Base-by-base conservation (phyloP, 2,797 vertebrate species). In the Champsocephalus gunnari region DNA sequence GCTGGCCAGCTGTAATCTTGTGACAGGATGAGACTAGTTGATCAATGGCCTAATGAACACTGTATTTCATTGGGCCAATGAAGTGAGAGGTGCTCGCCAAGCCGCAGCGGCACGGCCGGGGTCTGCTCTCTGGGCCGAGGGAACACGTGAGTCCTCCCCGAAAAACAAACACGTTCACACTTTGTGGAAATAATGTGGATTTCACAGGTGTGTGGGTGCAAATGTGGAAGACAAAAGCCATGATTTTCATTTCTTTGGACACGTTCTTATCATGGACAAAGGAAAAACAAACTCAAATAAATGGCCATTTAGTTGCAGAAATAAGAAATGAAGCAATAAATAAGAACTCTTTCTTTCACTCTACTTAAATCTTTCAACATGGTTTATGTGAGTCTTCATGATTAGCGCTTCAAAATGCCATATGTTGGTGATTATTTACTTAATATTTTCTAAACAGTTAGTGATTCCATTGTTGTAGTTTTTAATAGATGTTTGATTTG, bases 31-130 rank as follows among this genome's bases (percentile, higher is more conserved):
- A 92, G 92, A 94, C 89, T 90, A 82, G 91, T 94, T 96, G 95
- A 95, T 95, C 95, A 95, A 96, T 96, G 94, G 93, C 87, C 92
- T 94, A 94, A 94, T 94, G 93, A 95, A 95, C 92, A 92, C 88
- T 92, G 91, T 92, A 91, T 95, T 95, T 94, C 93, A 94, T 90
- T 93, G 92, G 92, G 85, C 93, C 91, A 91, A 92, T 94, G 91
- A 93, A 93, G 92, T 94, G 90, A 89, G 68, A 47, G 81, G 84
- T 89, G 89, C 61, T 71, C 32, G 79, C 77, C 56, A 57, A 49
- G 82, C 71, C 59, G 62, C 24, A 72, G 77, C 54, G 21, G 47
- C 79, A 70, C 59, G 70, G 66, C 79, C 73, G 59, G 51, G 77
- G 65, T 88, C 80, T 67, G 68, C 69, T 80, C 73, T 77, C 56